Evolutionary conservation across 2,888 invertebrate genomes (phyloP).

Genomic region (Hypena proboscidalis): DNA sequence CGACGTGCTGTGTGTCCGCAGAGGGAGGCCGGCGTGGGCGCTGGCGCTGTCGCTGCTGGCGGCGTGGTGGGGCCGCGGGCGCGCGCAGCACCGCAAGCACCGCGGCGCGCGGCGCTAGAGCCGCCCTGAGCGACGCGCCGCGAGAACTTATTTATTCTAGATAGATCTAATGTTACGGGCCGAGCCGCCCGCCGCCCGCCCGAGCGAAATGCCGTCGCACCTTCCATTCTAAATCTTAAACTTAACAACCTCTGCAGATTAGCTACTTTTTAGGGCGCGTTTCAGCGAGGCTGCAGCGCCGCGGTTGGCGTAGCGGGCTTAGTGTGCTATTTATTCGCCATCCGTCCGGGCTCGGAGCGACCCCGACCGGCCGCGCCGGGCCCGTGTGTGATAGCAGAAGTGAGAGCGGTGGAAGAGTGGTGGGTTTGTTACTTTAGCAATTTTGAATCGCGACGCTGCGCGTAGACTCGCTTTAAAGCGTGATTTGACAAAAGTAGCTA

Average conservation of each 20-base stretch:
- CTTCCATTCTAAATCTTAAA: conserved; percentile 73
- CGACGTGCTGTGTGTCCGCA: conserved; percentile 39
- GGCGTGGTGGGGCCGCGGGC: conserved; percentile 67
- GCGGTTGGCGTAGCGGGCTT: no score
- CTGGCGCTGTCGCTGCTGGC: conserved; percentile 73
- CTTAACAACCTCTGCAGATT: conserved; percentile 10
- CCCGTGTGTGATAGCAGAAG: no score
- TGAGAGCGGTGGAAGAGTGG: no score
- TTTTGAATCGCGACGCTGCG: not conserved
- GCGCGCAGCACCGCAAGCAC: conserved; percentile 82
- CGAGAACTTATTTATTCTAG: conserved; percentile 74
- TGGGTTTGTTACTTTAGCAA: conserved; percentile 3
- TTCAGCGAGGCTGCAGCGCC: conserved; percentile 1
- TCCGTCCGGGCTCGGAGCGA: not conserved
- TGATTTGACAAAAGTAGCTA: conserved; percentile 13
- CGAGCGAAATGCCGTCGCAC: conserved; percentile 40
- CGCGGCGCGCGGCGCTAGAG: conserved; percentile 85
- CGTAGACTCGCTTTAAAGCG: conserved; percentile 1
- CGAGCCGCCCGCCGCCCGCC: conserved; percentile 34
- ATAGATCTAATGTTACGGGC: conserved; percentile 81
- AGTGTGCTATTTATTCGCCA: no score
- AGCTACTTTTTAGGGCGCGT: conserved; percentile 13
- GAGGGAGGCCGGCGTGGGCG: conserved; percentile 66
- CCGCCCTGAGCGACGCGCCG: conserved; percentile 72
- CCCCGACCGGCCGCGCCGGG: no score